These are phyloP conservation scores for Leucosticte australis DNA, from an alignment of 2,113 vertebrate species.

Conservation along the genomic window DNA sequence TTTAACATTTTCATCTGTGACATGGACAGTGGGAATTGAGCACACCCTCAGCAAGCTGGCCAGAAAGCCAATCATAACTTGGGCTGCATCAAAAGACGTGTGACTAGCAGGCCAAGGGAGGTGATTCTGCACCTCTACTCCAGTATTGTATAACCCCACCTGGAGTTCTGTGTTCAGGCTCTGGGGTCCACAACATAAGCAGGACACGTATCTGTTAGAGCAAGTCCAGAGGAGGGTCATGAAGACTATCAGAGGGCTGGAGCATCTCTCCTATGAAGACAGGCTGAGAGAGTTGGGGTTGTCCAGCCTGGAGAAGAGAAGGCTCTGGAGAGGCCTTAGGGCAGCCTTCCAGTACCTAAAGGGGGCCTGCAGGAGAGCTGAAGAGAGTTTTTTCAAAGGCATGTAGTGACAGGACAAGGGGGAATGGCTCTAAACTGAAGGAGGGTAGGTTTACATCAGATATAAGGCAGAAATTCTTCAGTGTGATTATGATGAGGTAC, in stretches of 20 bases:
- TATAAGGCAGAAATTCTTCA: neutral
- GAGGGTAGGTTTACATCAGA: neutral
- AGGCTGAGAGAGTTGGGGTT: neutral
- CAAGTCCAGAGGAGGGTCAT: neutral
- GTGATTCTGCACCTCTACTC: neutral
- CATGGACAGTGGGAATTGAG: neutral
- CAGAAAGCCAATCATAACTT: neutral
- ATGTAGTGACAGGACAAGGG: neutral
- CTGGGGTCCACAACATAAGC: neutral
- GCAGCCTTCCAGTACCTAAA: neutral
- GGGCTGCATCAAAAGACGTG: neutral
- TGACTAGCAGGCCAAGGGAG: neutral
- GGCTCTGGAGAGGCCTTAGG: neutral
- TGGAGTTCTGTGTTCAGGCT: neutral
- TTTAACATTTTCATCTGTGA: accelerated
- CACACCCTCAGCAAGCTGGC: neutral
- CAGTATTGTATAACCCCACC: too few species aligned
- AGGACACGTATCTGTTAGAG: neutral
- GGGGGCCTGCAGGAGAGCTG: neutral
- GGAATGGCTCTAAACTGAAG: neutral
- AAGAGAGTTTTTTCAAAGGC: neutral
- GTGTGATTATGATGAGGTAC: neutral
- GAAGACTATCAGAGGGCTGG: neutral
- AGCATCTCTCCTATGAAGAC: neutral
- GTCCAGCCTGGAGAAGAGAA: neutral